Evolutionary conservation across 1,140 invertebrate species (phyloP).

Genomic region (Drosophila baimaii): DNA sequence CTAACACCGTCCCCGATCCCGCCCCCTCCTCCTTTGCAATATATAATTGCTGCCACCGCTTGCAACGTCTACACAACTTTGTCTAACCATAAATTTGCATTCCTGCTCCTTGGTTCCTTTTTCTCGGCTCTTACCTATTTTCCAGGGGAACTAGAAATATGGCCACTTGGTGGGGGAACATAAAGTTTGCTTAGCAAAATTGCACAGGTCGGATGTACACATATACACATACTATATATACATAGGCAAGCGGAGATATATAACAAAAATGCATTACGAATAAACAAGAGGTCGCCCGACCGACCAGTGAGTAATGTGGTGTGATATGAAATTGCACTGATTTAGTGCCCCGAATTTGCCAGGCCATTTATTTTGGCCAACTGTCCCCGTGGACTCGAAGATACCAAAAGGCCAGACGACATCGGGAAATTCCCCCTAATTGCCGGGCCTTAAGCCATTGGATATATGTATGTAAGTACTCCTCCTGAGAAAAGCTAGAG

Average conservation of each 20-base stretch:
- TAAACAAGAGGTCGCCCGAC: constrained; percentile 53
- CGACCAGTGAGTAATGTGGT: constrained; percentile 70
- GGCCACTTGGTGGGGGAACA: constrained; percentile 51
- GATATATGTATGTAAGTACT: no score
- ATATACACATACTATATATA: not conserved
- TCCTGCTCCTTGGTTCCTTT: constrained; percentile 49
- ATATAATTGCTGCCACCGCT: constrained; percentile 69
- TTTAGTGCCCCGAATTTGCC: constrained; percentile 65
- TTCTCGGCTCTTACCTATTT: constrained; percentile 34
- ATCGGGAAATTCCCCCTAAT: constrained; percentile 27
- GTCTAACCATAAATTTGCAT: constrained; percentile 75
- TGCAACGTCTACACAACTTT: constrained; percentile 70
- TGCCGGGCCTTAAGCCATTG: constrained; percentile 16
- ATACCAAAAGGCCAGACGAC: constrained; percentile 36
- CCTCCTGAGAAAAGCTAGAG: not conserved
- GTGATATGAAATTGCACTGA: constrained; percentile 76
- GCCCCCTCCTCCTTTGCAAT: constrained; percentile 29
- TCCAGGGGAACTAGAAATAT: constrained; percentile 62
- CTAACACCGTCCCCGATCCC: no score
- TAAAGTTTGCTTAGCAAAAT: constrained; percentile 61
- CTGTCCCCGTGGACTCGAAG: constrained; percentile 20
- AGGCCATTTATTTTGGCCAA: constrained; percentile 58
- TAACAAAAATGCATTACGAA: constrained; percentile 66
- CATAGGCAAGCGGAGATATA: constrained; percentile 10
- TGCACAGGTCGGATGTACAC: constrained; percentile 23